Evolutionary conservation across 1,140 invertebrate genomes (phyloP).

Genomic region (Aphelinus atriplicis): DNA sequence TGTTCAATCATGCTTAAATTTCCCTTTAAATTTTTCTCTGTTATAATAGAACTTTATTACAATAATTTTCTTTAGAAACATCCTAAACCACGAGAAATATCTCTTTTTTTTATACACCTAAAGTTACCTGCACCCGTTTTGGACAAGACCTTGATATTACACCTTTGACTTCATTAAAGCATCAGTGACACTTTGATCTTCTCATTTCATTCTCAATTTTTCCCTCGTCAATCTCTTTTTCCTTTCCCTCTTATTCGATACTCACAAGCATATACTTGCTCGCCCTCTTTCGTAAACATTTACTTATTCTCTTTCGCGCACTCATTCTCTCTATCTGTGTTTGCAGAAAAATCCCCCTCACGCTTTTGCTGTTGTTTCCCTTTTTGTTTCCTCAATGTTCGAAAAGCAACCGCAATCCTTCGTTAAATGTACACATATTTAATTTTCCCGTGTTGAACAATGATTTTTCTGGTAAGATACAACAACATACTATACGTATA

Average conservation of each 20-base stretch:
- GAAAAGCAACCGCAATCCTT: conserved; percentile 44
- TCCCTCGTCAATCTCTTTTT: conserved; percentile 35
- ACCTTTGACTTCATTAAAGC: conserved; percentile 35
- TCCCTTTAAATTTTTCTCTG: conserved; percentile 43
- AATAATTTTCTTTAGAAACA: conserved; percentile 59
- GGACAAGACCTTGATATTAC: conserved; percentile 50
- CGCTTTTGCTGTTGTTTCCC: conserved; percentile 27
- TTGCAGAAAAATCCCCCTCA: conserved; percentile 40
- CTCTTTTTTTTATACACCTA: conserved; percentile 58
- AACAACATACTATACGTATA: conserved; percentile 68
- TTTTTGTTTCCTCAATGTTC: conserved; percentile 34
- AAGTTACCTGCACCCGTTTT: conserved; percentile 59
- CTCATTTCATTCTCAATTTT: conserved; percentile 24
- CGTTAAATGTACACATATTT: conserved; percentile 56
- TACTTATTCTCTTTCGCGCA: conserved; percentile 41
- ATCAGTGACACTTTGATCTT: conserved; percentile 35
- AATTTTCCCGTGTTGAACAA: conserved; percentile 23
- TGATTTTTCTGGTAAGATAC: conserved; percentile 56
- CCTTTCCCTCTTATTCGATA: conserved; percentile 39
- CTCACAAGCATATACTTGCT: conserved; percentile 47
- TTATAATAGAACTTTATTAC: conserved; percentile 56
- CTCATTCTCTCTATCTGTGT: conserved; percentile 34
- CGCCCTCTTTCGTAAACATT: conserved; percentile 44
- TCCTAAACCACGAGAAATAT: conserved; percentile 58
- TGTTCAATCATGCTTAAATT: conserved; percentile 28